Evolutionary conservation across 1,140 invertebrate genomes (phyloP), one percentile per base, ranked within the genome.

Genomic region (Polypedilum vanderplanki): DNA sequence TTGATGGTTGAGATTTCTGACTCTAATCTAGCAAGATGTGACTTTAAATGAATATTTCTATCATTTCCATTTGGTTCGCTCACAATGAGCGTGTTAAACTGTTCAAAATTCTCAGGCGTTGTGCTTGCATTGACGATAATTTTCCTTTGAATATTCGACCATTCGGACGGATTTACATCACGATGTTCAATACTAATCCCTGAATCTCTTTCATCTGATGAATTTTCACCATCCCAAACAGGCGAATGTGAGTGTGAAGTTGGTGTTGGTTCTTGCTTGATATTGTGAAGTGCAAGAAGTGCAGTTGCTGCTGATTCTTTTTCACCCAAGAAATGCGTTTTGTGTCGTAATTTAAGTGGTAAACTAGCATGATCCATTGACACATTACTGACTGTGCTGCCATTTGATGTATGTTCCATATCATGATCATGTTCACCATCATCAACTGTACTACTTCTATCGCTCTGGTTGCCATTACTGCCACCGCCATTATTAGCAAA

Each of bases 1-100:
- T 95, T 93, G 0, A 98, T 87, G 76, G 89, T 91, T n/a, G 93
- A 94, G 64, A 98, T 94, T 82, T 98, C 96, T 0, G 91, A 93
- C 9, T 95, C 94, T 4, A 98, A 87, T 75, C 92, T 87, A 75
- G 94, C 92, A 77, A 98, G 84, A 83, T 97, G 91, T 0, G 89
- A 90, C 79, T 95, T 92, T 0, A 98, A 87, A 79, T 93, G 90
- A 20, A 87, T 89, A 84, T 86, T 88, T 78, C 85, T 86, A 81
- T 90, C 86, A 74, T 87, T 84, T 79, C 79, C 75, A 46, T 77
- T 76, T 76, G 79, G 79, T 79, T 74, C 85, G 82, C 41, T 82
- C 80, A 0, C 81, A 77, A 76, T 7, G 78, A 76, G 22, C 80
- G 76, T 70, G 76, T 64, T 8, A 78, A 76, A 70, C 20, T 70